Base-by-base conservation (phyloP, 2,888 invertebrate species). In the Apamea monoglypha region DNA sequence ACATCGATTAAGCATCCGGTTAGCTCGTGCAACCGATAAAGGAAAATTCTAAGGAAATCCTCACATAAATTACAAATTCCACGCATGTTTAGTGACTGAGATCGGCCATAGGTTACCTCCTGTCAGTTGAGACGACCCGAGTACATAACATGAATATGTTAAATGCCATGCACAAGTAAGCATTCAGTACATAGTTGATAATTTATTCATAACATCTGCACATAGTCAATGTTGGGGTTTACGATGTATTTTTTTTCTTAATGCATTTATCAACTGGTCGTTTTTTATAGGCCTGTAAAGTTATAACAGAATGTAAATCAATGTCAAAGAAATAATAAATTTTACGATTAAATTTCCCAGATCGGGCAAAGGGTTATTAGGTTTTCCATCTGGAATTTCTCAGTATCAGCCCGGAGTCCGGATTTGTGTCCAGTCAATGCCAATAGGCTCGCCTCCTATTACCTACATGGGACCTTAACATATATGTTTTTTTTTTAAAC, bases 21-120 rank as follows among this genome's bases (percentile, higher is more conserved):
- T 44, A 67, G 6, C 40, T 64, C n/a, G 7, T 76, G 40, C 32
- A 44, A 29, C 16, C n/a, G 16, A 66, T 61, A 32, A 63, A 83
- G 68, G 83, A 79, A 74, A 83, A 68, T 68, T n/a, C 21, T 21
- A 59, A 63, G 59, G 16, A 80, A 83, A 72, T 50, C 71, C 56
- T 25, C 44, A 74, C 21, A 18, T 53, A 59, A 16, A 75, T 84
- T 72, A 80, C 71, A 59, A 74, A 83, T 83, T 80, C 71, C n/a
- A 61, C 36, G 36, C 80, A 75, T 69, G 80, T 73, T 72, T 61
- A 53, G 59, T 53, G 61, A 64, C 56, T 29, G 5, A 59, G 67
- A 53, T 53, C 63, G 44, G 50, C 40, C 50, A 64, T 44, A 80
- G 84, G 68, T 83, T 69, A 78, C 77, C 40, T 5, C 44, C 10